Conservation (phyloP, 35 echinoderm and acorn worm species). For the Ophioderma brevispina region DNA sequence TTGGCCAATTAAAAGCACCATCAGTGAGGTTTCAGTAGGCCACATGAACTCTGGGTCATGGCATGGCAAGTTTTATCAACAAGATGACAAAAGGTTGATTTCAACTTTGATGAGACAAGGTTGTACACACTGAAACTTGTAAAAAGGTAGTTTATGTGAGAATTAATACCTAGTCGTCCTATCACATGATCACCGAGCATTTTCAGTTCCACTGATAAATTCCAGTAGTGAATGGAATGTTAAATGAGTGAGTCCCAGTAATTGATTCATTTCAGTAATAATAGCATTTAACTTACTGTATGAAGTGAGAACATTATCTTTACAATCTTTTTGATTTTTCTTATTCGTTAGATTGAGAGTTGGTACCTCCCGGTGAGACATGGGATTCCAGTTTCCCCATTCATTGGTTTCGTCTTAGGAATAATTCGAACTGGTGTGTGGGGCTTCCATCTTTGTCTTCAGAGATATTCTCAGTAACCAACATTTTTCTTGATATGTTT, state of each 20-base stretch:
- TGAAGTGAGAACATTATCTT: too few relatives aligned
- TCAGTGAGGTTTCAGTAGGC: slow-evolving; percentile 97
- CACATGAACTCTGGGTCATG: slow-evolving; percentile 96
- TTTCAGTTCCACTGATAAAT: too few relatives aligned
- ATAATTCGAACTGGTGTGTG: slow-evolving; percentile 92
- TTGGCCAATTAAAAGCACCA: slow-evolving; percentile 64
- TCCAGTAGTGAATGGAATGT: too few relatives aligned
- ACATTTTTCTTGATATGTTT: too few relatives aligned
- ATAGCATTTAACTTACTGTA: too few relatives aligned
- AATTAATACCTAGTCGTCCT: too few relatives aligned
- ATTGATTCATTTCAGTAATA: too few relatives aligned
- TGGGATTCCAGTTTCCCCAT: slow-evolving; percentile 88
- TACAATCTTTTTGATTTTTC: background rate
- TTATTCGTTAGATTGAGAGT: slow-evolving; percentile 55
- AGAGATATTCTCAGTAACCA: slow-evolving; percentile 70
- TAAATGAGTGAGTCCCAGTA: too few relatives aligned
- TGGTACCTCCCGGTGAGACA: slow-evolving; percentile 87
- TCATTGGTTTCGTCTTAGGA: slow-evolving; percentile 86
- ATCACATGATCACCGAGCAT: too few relatives aligned
- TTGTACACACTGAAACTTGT: slow-evolving; percentile 75
- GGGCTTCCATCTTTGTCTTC: slow-evolving; percentile 82
- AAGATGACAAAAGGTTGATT: slow-evolving; percentile 70
- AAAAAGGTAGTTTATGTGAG: slow-evolving; percentile 61
- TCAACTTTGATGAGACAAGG: slow-evolving; percentile 88
- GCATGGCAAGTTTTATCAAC: slow-evolving; percentile 89